Conservation (phyloP, 2,113 vertebrate species). For the Malurus cyaneus region DNA sequence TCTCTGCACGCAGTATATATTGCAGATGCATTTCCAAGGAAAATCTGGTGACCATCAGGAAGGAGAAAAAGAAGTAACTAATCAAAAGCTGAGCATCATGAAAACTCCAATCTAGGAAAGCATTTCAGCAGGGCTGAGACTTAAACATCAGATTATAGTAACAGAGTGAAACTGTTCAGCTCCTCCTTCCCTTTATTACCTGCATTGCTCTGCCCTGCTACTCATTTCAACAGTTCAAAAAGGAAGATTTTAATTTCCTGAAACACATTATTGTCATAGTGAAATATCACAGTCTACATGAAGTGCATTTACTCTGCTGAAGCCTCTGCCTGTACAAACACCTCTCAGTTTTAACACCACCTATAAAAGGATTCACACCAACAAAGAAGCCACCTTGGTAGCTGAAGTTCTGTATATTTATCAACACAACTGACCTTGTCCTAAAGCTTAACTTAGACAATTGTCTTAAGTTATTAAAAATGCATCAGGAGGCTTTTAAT, state of each 20-base stretch:
- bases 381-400: rapidly evolving
- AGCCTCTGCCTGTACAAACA: not conserved
- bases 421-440: not conserved
- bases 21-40: not conserved
- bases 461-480: not conserved
- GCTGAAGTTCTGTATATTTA: not conserved
- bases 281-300: not conserved
- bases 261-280: not conserved
- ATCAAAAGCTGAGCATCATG: not conserved
- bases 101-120: not conserved
- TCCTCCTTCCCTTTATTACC: not conserved
- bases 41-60: not conserved
- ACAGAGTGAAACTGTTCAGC: not conserved
- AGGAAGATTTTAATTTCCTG: not conserved
- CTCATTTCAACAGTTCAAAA: not conserved
- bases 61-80: not conserved
- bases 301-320: not conserved
- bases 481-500: not conserved
- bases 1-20: rapidly evolving
- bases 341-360: not conserved
- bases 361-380: not conserved
- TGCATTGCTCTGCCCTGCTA: not conserved
- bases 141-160: not conserved
- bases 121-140: not conserved
- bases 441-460: not conserved